Conservation (phyloP, 2,113 vertebrate species). For the Australoheros scitulus region DNA sequence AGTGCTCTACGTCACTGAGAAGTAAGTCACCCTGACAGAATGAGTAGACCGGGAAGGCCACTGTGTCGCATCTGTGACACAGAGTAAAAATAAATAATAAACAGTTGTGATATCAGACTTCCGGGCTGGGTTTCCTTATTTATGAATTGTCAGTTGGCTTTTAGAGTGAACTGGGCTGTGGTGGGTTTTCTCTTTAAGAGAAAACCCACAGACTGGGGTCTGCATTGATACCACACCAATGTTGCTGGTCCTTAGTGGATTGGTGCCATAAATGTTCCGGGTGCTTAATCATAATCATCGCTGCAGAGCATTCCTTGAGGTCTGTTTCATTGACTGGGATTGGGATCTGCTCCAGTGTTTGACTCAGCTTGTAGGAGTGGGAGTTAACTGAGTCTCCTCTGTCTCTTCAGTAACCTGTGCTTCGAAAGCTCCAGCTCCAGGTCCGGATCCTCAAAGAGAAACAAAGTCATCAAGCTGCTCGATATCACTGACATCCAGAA, state of each 20-base stretch:
- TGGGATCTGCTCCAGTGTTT: too few species aligned
- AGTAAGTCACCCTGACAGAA: constrained; percentile 80
- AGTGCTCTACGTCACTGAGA: constrained; percentile 94
- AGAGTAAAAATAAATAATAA: neutral
- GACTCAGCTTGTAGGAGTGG: neutral
- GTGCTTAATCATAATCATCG: neutral
- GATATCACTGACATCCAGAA: constrained; percentile 97
- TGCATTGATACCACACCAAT: neutral
- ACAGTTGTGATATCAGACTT: neutral
- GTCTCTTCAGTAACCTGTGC: constrained; percentile 86
- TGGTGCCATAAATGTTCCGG: neutral
- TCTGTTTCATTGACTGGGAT: too few species aligned
- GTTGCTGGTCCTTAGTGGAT: neutral
- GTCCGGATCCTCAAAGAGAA: constrained; percentile 93
- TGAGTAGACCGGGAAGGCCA: neutral
- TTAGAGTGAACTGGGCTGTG: too few species aligned
- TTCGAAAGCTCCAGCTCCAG: constrained; percentile 93
- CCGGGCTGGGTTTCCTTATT: neutral
- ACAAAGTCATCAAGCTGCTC: constrained; percentile 92
- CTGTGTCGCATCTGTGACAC: neutral
- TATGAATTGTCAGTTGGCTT: neutral
- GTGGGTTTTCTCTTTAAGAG: too few species aligned
- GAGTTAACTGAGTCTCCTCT: neutral
- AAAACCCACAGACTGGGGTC: too few species aligned
- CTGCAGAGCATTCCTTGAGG: neutral